Percentiles rank a stretch among this genome's conserved stretches.
Evolutionary conservation across 2,888 invertebrate species (phyloP).

Genomic region (Pristionchus arcanus): DNA sequence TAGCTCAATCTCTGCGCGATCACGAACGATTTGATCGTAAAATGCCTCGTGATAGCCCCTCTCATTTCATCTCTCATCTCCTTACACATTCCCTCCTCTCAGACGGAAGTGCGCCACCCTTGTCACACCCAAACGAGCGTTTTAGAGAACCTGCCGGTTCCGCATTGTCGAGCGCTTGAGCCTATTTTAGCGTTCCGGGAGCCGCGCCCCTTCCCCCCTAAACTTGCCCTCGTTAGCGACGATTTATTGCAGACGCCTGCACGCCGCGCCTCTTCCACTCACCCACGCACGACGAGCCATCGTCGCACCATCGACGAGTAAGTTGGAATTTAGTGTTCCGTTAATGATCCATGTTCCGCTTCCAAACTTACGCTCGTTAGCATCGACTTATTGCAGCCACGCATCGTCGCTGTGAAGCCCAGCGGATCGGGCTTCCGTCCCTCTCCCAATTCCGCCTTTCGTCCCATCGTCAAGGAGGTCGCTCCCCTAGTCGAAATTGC

Average conservation of each 20-base stretch:
- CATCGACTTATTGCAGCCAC: slow-evolving; percentile 14
- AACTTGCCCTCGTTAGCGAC: slow-evolving; percentile 44
- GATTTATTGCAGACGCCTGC: slow-evolving; percentile 28
- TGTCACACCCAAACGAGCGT: slow-evolving; percentile 26
- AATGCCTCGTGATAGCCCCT: background rate
- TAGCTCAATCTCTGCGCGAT: background rate
- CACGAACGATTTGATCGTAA: background rate
- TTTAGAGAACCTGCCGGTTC: slow-evolving; percentile 32
- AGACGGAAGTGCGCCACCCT: slow-evolving; percentile 6
- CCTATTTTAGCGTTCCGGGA: slow-evolving; percentile 25
- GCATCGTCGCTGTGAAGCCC: slow-evolving; percentile 7
- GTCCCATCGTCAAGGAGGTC: slow-evolving; percentile 23
- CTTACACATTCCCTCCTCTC: background rate
- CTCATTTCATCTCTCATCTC: background rate
- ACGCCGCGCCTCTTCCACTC: slow-evolving; percentile 41
- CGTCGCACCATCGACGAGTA: background rate
- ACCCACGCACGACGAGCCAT: background rate
- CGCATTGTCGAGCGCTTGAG: background rate
- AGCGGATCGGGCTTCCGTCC: slow-evolving; percentile 6
- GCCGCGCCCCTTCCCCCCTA: background rate
- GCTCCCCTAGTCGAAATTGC: background rate
- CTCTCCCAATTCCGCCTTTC: slow-evolving; percentile 44
- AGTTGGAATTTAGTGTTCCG: background rate
- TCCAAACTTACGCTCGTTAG: slow-evolving; percentile 41
- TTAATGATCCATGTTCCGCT: background rate